Conservation (phyloP, 1,140 invertebrate genomes). For the Cydia splendana region DNA sequence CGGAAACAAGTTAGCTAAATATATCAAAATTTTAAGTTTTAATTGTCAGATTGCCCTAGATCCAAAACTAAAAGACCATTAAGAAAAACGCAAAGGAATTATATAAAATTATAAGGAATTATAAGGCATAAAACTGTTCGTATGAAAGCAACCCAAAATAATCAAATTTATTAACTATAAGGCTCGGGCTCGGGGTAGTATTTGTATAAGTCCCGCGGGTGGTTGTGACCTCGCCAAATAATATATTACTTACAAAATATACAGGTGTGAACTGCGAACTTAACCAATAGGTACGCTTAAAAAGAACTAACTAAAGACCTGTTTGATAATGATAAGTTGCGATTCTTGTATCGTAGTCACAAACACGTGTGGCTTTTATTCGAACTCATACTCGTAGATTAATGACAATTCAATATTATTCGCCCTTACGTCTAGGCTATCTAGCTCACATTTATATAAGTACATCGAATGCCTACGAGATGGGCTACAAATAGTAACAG, state of each 20-base stretch:
- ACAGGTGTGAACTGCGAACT: background rate
- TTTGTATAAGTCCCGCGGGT: background rate
- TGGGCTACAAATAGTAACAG: too few relatives aligned
- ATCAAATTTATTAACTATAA: slow-evolving; percentile 1
- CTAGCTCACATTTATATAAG: too few relatives aligned
- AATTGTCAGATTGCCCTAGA: background rate
- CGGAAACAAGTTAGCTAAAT: too few relatives aligned
- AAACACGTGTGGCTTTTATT: too few relatives aligned
- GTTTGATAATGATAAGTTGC: too few relatives aligned
- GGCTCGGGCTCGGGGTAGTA: background rate
- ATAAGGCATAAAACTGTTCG: background rate
- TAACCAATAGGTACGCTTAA: background rate
- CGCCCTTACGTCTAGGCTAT: too few relatives aligned
- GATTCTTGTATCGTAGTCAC: too few relatives aligned
- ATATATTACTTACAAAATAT: background rate
- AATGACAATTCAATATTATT: too few relatives aligned
- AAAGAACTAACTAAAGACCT: background rate
- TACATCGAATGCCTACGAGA: too few relatives aligned
- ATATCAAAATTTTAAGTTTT: background rate
- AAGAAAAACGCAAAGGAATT: background rate
- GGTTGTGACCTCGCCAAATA: background rate
- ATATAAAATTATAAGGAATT: background rate
- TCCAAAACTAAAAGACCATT: slow-evolving; percentile 5
- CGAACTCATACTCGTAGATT: too few relatives aligned
- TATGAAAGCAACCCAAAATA: slow-evolving; percentile 5